A percentile compares a stretch with the other conserved stretches of the same genome.
These are phyloP conservation scores for Ailurus styani DNA, from an alignment of 2,113 vertebrate genomes.

Conservation along the genomic window DNA sequence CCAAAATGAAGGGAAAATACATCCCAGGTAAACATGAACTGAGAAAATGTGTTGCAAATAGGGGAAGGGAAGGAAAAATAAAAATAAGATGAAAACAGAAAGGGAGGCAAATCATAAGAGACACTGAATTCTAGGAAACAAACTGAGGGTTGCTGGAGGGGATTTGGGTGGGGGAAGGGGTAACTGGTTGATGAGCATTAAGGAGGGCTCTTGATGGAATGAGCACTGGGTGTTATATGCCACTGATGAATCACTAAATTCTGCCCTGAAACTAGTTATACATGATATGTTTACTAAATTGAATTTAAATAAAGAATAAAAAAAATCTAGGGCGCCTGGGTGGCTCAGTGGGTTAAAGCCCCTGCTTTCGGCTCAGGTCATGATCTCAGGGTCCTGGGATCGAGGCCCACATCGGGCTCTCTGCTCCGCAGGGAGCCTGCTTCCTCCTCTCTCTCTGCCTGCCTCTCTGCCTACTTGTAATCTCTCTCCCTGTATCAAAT, in stretches of 20 bases:
- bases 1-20: background rate
- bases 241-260: background rate
- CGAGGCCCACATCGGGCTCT: no score
- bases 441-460: no score
- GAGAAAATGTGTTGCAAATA: background rate
- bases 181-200: background rate
- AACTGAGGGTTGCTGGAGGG: background rate
- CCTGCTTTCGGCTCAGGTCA: no score
- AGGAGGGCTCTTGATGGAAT: background rate
- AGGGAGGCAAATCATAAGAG: background rate
- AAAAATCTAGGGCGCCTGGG: no score
- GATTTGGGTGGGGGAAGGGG: background rate
- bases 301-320: background rate
- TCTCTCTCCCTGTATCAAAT: no score
- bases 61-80: background rate
- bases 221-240: background rate
- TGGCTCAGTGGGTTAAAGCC: no score
- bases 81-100: background rate
- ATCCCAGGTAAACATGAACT: background rate
- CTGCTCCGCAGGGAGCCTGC: no score
- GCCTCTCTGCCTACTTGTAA: no score
- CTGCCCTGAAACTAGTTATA: background rate
- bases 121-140: background rate
- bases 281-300: background rate
- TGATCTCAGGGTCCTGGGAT: no score